Percentiles rank a stretch among this genome's conserved stretches.
Evolutionary conservation across 2,888 invertebrate species (phyloP).

Genomic region (Tetranychus piercei): DNA sequence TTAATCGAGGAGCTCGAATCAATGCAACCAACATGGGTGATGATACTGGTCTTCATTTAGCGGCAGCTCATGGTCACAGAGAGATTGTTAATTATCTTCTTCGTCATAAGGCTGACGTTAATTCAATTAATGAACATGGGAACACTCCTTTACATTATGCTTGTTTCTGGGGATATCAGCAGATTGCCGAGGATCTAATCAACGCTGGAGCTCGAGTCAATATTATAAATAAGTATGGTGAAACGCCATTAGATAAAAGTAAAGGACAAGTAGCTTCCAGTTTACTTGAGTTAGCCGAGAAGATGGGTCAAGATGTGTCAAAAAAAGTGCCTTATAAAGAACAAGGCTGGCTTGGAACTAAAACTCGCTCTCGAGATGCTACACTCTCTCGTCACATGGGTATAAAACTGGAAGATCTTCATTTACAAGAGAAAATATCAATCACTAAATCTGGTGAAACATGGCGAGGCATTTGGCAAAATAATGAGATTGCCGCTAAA

Average conservation of each 20-base stretch:
- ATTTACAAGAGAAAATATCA: conserved; percentile 58
- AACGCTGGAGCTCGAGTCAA: conserved; percentile 72
- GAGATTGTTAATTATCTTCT: conserved; percentile 67
- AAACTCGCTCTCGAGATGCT: conserved; percentile 75
- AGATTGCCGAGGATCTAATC: conserved; percentile 81
- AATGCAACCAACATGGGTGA: conserved; percentile 98
- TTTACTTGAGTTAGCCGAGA: conserved; percentile 57
- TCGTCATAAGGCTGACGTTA: conserved; percentile 76
- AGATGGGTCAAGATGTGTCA: conserved; percentile 73
- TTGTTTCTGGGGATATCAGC: conserved; percentile 90
- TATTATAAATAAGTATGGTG: conserved; percentile 89
- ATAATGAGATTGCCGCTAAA: conserved; percentile 92
- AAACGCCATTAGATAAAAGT: conserved; percentile 83
- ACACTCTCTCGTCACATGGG: conserved; percentile 92
- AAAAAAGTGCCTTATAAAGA: conserved; percentile 88
- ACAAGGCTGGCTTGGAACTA: conserved; percentile 85
- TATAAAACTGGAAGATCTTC: conserved; percentile 74
- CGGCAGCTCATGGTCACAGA: conserved; percentile 85
- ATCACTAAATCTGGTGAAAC: conserved; percentile 42
- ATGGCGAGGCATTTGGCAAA: conserved; percentile 89
- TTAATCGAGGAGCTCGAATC: conserved; percentile 67
- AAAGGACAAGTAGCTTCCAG: conserved; percentile 62
- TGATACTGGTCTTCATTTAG: conserved; percentile 89
- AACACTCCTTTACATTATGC: conserved; percentile 97
- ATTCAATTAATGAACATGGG: conserved; percentile 95